These are phyloP conservation scores for Asteroscopus sphinx DNA, from an alignment of 2,888 invertebrate species.

Conservation along the genomic window DNA sequence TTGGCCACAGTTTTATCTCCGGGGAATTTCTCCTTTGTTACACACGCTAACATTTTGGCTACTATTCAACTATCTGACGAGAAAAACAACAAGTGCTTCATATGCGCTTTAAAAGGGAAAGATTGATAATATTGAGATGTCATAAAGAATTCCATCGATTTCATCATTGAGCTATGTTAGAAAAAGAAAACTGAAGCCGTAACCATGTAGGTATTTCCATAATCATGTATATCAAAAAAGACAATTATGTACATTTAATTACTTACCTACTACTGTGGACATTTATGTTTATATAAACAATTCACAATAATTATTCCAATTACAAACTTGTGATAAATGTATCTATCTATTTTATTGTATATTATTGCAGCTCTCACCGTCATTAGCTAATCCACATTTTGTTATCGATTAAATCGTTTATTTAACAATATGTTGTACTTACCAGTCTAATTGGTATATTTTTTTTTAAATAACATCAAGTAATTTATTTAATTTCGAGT, in stretches of 20 bases:
- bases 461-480: slow-evolving; percentile 30
- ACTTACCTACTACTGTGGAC: slow-evolving; percentile 3
- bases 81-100: slow-evolving; percentile 50
- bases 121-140: slow-evolving; percentile 30
- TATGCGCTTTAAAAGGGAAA: slow-evolving; percentile 53
- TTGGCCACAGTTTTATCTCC: slow-evolving; percentile 65
- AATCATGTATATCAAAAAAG: no score
- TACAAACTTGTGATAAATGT: slow-evolving; percentile 6
- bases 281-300: neutral
- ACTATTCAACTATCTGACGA: slow-evolving; percentile 68
- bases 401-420: slow-evolving; percentile 19
- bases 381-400: slow-evolving; percentile 22
- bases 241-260: slow-evolving; percentile 9
- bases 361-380: slow-evolving; percentile 10
- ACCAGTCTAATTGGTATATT: slow-evolving; percentile 12
- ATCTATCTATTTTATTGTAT: slow-evolving; percentile 2
- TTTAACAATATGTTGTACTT: slow-evolving; percentile 14
- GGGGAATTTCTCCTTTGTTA: slow-evolving; percentile 76
- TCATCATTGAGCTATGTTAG: slow-evolving; percentile 1
- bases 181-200: slow-evolving; percentile 13
- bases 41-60: slow-evolving; percentile 70
- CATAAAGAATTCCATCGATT: slow-evolving; percentile 3
- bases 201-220: slow-evolving; percentile 18
- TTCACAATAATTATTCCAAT: slow-evolving; percentile 4
- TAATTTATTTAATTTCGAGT: slow-evolving; percentile 60